Conservation (phyloP, 2,888 invertebrate genomes). For the Coenonympha glycerion region DNA sequence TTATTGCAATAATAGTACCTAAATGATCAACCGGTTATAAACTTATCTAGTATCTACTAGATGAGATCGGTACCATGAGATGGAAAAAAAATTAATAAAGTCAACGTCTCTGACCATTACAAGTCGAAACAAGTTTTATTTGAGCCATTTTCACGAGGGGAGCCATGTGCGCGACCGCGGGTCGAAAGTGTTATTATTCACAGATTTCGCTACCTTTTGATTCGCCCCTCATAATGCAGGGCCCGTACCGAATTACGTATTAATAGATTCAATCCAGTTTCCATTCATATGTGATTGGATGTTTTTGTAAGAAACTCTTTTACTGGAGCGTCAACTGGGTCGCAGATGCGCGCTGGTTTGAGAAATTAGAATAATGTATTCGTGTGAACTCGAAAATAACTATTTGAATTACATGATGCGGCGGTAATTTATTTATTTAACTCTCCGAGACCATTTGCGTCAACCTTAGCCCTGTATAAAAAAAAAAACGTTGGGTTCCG, state of each 20-base stretch:
- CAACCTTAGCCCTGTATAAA: no score
- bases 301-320: constrained; percentile 62
- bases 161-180: constrained; percentile 46
- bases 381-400: constrained; percentile 40
- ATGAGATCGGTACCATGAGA: constrained; percentile 28
- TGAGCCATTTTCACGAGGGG: constrained; percentile 57
- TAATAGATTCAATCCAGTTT: constrained; percentile 74
- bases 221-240: constrained; percentile 64
- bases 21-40: constrained; percentile 25
- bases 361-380: constrained; percentile 65
- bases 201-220: constrained; percentile 64
- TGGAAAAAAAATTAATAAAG: constrained; percentile 27
- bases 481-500: no score
- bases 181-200: constrained; percentile 43
- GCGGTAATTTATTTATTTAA: background rate
- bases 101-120: constrained; percentile 37
- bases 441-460: background rate
- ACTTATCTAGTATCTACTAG: no score
- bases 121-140: constrained; percentile 58
- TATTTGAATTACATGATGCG: constrained; percentile 21
- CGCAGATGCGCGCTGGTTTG: constrained; percentile 66
- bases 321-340: constrained; percentile 64
- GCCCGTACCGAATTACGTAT: constrained; percentile 70
- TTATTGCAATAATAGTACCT: background rate
- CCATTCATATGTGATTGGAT: constrained; percentile 70